These are phyloP conservation scores for Sphenodon punctatus DNA, from an alignment of 2,797 vertebrate species.

Conservation along the genomic window DNA sequence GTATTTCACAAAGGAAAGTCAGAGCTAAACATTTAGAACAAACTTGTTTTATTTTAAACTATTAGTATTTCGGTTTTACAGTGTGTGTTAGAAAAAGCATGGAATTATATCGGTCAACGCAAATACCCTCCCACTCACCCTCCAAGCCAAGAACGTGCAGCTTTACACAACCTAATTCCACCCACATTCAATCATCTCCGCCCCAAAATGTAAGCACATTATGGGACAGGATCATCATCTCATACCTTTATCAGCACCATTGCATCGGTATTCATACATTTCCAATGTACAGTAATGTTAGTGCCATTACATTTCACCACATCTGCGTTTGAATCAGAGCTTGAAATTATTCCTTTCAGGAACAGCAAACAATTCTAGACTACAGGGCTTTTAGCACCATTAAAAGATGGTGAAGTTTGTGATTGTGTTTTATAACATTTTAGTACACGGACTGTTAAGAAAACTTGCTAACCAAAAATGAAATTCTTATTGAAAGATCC, in stretches of 20 bases:
- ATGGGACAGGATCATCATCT: slow-evolving; percentile 50
- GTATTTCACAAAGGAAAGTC: neutral
- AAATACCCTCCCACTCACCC: slow-evolving; percentile 16
- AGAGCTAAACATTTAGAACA: neutral
- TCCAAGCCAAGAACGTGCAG: slow-evolving; percentile 5
- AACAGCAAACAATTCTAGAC: neutral
- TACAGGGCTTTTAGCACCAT: neutral
- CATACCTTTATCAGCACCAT: slow-evolving; percentile 60
- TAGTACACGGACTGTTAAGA: too few species aligned
- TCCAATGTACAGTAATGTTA: slow-evolving; percentile 57
- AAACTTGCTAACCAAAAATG: too few species aligned
- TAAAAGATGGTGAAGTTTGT: too few species aligned
- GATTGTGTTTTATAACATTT: too few species aligned
- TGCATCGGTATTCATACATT: slow-evolving; percentile 58
- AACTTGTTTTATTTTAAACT: slow-evolving; percentile 35
- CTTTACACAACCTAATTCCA: slow-evolving; percentile 14
- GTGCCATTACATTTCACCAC: slow-evolving; percentile 5
- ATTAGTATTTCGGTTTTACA: slow-evolving; percentile 31
- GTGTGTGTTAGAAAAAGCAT: slow-evolving; percentile 10
- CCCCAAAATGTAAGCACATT: slow-evolving; percentile 44
- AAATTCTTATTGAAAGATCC: too few species aligned
- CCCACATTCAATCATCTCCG: slow-evolving; percentile 19
- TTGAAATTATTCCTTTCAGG: slow-evolving; percentile 36
- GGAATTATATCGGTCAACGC: slow-evolving; percentile 30
- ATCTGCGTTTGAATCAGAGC: slow-evolving; percentile 47